phyloP scores from a whole-genome alignment of 1,140 invertebrate species.

The Pygmarrhopalites habei region DNA sequence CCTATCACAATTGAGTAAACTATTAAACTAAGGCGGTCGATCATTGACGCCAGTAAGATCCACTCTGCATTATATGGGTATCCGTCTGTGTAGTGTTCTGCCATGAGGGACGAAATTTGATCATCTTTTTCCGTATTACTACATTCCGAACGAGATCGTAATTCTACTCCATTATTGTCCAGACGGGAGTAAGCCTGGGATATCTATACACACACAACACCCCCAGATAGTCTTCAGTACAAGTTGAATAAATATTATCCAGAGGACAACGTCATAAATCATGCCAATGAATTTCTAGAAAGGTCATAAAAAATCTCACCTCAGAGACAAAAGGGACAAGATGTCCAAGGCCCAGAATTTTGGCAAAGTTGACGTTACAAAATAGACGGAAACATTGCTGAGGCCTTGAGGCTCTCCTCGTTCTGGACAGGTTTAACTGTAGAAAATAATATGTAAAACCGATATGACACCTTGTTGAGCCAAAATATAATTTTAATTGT shows the following conservation, averaged over 20 bases:
- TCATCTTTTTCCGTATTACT: constrained; percentile 28
- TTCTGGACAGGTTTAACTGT: constrained; percentile 52
- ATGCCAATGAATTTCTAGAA: too few relatives aligned
- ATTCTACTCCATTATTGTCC: constrained; percentile 31
- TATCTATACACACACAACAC: constrained; percentile 15
- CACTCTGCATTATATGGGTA: constrained; percentile 34
- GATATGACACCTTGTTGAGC: too few relatives aligned
- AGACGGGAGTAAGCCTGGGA: constrained; percentile 28
- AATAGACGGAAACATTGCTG: constrained; percentile 52
- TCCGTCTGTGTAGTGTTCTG: constrained; percentile 18
- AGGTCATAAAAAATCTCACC: constrained; percentile 7
- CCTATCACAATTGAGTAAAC: constrained; percentile 26
- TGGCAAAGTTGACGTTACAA: constrained; percentile 50
- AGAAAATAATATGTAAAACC: too few relatives aligned
- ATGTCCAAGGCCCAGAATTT: constrained; percentile 43
- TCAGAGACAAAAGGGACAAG: constrained; percentile 36
- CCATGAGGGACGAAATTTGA: constrained; percentile 15
- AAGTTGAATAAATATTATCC: too few relatives aligned
- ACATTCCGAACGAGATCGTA: constrained; percentile 15
- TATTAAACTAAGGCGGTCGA: constrained; percentile 34
- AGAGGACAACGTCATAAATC: too few relatives aligned
- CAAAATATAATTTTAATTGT: too few relatives aligned
- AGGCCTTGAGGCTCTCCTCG: constrained; percentile 47
- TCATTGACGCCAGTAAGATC: constrained; percentile 35
- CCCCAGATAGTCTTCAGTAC: too few relatives aligned